Percentiles rank a stretch among this genome's conserved stretches.
These are phyloP conservation scores for Metridium senile DNA, from an alignment of 92 coral and sea anemone species.

Conservation along the genomic window DNA sequence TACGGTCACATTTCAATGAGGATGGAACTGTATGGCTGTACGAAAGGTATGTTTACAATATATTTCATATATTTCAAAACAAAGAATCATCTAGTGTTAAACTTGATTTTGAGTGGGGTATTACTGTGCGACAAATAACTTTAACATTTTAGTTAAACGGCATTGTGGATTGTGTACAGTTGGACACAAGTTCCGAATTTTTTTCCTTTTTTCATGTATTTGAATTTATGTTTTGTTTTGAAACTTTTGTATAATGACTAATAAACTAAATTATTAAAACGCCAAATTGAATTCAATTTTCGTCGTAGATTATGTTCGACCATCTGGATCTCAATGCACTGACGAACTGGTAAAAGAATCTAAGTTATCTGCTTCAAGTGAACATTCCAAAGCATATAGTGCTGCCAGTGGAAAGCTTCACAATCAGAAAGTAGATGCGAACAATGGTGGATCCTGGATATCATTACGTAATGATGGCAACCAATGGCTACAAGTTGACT, in stretches of 20 bases:
- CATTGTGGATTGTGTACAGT: no score
- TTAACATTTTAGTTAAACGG: no score
- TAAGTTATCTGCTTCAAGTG: constrained; percentile 19
- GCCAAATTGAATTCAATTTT: no score
- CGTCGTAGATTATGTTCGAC: not conserved
- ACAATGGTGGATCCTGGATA: constrained; percentile 28
- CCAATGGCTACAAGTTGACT: constrained; percentile 49
- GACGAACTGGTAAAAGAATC: constrained; percentile 1
- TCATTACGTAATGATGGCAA: constrained; percentile 2
- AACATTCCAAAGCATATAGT: not conserved
- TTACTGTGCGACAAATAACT: no score
- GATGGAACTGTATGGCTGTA: constrained; percentile 23
- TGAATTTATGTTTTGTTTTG: no score
- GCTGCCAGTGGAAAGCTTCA: not conserved
- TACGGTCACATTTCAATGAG: constrained; percentile 9
- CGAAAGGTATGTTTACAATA: not conserved
- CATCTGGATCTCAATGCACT: constrained; percentile 5
- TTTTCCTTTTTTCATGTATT: no score
- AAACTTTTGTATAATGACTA: no score
- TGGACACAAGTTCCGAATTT: no score
- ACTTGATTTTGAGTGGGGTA: no score
- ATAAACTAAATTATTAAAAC: no score
- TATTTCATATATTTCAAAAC: no score
- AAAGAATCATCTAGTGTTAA: no score
- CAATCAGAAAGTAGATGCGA: not conserved